These are phyloP conservation scores for Halcyon chelicuti DNA, from an alignment of 2,797 vertebrate genomes.

Conservation along the genomic window DNA sequence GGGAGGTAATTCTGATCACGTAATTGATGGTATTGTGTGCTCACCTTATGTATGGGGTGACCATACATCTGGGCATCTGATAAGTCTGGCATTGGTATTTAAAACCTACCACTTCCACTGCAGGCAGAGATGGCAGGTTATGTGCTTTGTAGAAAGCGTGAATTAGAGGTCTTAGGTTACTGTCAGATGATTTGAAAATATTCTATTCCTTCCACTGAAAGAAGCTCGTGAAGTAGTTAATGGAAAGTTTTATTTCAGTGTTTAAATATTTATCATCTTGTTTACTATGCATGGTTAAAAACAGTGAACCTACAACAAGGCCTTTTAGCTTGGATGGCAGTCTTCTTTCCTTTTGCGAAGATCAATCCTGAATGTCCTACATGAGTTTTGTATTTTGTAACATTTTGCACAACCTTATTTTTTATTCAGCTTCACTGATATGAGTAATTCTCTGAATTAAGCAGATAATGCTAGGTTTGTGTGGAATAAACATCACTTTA, in stretches of 20 bases:
- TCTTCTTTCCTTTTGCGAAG: background rate
- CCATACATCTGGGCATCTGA: background rate
- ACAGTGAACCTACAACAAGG: background rate
- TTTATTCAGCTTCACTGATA: constrained; percentile 21
- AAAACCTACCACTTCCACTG: background rate
- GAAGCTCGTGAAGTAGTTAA: background rate
- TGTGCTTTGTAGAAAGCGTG: background rate
- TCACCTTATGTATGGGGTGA: background rate
- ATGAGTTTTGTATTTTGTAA: background rate
- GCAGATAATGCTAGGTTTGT: constrained; percentile 7
- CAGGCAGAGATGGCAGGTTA: background rate
- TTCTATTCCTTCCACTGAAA: background rate
- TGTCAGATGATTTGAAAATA: background rate
- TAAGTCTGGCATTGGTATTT: background rate
- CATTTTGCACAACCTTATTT: constrained; percentile 14
- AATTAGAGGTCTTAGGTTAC: background rate
- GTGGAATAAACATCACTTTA: background rate
- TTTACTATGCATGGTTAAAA: background rate
- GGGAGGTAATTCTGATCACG: background rate
- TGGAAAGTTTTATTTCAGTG: background rate
- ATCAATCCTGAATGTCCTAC: background rate
- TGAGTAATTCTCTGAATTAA: constrained; percentile 29
- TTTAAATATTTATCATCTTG: background rate
- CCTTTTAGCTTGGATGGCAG: background rate
- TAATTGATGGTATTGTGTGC: background rate